Base-by-base conservation (phyloP, 2,888 invertebrate genomes). In the Biston stratarius region DNA sequence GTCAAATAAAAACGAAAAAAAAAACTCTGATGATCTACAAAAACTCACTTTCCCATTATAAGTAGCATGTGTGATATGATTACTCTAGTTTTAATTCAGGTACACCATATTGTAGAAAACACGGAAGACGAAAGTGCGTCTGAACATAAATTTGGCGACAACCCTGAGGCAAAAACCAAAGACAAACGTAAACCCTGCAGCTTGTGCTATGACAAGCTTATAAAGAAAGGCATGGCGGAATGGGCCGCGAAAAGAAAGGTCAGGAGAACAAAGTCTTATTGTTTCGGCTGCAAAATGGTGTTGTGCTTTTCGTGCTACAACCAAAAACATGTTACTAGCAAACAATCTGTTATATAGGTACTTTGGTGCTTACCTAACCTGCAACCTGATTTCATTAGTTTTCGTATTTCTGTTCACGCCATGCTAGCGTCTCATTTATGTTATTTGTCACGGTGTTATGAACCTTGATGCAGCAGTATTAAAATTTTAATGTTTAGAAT, bases 181-280 rank as follows among this genome's bases (percentile, higher is more conserved):
- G 51, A 51, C 34, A 51, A 51, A 12, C 51, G 51, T 5, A 51
- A 52, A 9, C 36, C 52, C 1, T 52, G 52, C 38, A 38, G n/a
- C 14, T 9, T 36, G 6, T 52, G 52, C 52, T 52, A 24, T 38
- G 52, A 52, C 38, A 51, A 44, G 44, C 57, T 49, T 44, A 48
- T 34, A 9, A 49, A 12, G 34, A 61, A 14, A 36, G 52, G 52
- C 14, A 38, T 52, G 52, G 38, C 52, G 38, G 38, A 38, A 36
- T 52, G 52, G 52, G 52, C 52, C 1, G 38, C 38, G 36, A 52
- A 52, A 38, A 52, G 52, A 52, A 52, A 52, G 14, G 38, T 52
- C 0, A 52, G 38, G 14, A n/a, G 36, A 52, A 52, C 52, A 14
- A 52, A 52, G n/a, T 38, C 52, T 9, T 52, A 38, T 11, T 52